Evolutionary conservation across 2,888 invertebrate genomes (phyloP), one percentile per base, ranked within the genome.

Genomic region (Polylopha cassiicola): DNA sequence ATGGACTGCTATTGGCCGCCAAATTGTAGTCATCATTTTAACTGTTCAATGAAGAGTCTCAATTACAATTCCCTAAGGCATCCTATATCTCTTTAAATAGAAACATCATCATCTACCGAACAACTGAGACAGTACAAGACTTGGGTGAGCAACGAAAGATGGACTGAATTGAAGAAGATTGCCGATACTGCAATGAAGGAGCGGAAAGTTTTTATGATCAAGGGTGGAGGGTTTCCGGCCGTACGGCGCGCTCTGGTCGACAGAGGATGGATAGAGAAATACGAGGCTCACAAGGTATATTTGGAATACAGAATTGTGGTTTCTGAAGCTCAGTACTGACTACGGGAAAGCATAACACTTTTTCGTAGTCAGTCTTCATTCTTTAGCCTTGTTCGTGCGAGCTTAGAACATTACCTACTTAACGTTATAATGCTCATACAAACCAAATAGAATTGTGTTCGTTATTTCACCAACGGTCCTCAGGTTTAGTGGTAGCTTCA

Each of bases 181-280:
- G 90, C 91, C 0, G 91, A 91, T 13, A 86, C 74, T 32, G 91
- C 91, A 1, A 87, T 90, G 60, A 89, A 80, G 51, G 89, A 89
- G 3, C 89, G 86, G 47, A 90, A 89, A 68, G 88, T 90, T 16
- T 92, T 91, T 55, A 89, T 90, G 60, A 90, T 91, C 65, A 89
- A 89, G 54, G 92, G 92, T 1, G 91, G 91, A 31, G 91, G 91
- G 15, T 93, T 91, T 70, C 89, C 90, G 4, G 89, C 92, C 0
- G 85, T 94, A 4, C 86, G 92, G 3, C 87, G 90, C 44, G 91
- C 93, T 1, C 76, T 94, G 4, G 65, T 89, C 2, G 86, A 89
- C 23, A 81, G 94, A 26, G 92, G 93, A 1, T 94, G 94, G 94
- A 65, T 92, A 5, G 91, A 92, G 60, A 91, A 91, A 70, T 84